Percentiles rank a stretch among this genome's conserved stretches.
Conservation (phyloP, 2,888 invertebrate genomes). For the Eustalomyia histrio region DNA sequence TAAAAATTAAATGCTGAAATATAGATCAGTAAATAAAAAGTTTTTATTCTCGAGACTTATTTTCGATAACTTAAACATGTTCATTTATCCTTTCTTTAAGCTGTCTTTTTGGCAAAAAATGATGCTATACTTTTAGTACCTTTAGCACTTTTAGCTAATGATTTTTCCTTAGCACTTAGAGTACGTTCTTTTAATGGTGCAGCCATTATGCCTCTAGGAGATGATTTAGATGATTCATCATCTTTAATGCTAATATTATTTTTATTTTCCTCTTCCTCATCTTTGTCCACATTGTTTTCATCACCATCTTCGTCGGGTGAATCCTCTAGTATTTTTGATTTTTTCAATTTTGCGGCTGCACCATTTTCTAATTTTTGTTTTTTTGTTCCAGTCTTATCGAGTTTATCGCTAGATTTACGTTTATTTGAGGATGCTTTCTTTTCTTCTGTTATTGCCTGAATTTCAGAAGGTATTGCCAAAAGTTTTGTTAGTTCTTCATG, state of each 20-base stretch:
- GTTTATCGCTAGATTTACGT: conserved; percentile 81
- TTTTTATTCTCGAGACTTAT: no score
- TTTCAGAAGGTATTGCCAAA: conserved; percentile 80
- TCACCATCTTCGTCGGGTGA: conserved; percentile 64
- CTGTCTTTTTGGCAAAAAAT: conserved; percentile 82
- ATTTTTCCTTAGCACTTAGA: conserved; percentile 86
- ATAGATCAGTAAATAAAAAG: no score
- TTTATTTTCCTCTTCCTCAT: conserved; percentile 45
- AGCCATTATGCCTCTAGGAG: not conserved
- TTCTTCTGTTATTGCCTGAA: conserved; percentile 78
- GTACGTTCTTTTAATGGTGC: conserved; percentile 77
- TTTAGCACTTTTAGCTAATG: conserved; percentile 85
- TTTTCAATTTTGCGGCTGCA: conserved; percentile 78
- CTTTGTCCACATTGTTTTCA: not conserved
- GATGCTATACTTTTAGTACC: conserved; percentile 90
- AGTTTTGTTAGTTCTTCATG: conserved; percentile 83
- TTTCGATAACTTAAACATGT: no score
- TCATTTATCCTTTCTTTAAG: not conserved
- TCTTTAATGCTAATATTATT: conserved; percentile 20
- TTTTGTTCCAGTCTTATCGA: conserved; percentile 77
- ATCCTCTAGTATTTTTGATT: conserved; percentile 69
- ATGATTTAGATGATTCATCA: conserved; percentile 23
- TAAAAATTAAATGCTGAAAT: no score
- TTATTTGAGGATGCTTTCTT: conserved; percentile 78
- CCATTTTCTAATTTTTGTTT: conserved; percentile 78